Evolutionary conservation across 2,888 invertebrate genomes (phyloP).

Genomic region (Heliconius cydno): DNA sequence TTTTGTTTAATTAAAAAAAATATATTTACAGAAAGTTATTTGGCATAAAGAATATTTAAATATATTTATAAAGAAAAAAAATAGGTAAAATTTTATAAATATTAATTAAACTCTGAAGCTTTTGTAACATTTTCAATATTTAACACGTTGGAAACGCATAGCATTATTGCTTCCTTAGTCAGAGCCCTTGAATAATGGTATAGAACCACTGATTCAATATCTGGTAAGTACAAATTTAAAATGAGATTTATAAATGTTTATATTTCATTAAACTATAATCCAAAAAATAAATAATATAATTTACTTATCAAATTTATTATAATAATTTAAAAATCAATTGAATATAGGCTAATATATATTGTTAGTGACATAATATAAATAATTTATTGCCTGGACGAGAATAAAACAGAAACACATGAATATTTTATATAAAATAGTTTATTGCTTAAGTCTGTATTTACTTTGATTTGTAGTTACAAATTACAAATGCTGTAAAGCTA

Average conservation of each 20-base stretch:
- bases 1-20: no score
- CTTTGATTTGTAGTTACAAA: constrained; percentile 64
- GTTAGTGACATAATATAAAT: constrained; percentile 1
- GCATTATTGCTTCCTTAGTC: background rate
- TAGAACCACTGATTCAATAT: no score
- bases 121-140: no score
- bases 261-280: background rate
- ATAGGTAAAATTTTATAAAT: no score
- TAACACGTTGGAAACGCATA: background rate
- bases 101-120: no score
- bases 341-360: background rate
- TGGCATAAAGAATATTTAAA: background rate
- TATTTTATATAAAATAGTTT: constrained; percentile 54
- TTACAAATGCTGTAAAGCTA: constrained; percentile 46
- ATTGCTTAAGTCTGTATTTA: constrained; percentile 66
- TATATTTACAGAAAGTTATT: background rate
- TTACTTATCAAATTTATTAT: background rate
- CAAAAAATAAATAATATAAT: background rate
- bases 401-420: constrained; percentile 55
- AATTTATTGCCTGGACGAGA: constrained; percentile 54
- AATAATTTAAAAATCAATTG: background rate
- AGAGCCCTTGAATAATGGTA: no score
- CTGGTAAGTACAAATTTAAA: no score
- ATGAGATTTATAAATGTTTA: no score
- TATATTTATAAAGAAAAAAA: no score